Evolutionary conservation across 2,797 vertebrate species (phyloP), one percentile per base, ranked within the genome.

Genomic region (Oreonectes daqikongensis): DNA sequence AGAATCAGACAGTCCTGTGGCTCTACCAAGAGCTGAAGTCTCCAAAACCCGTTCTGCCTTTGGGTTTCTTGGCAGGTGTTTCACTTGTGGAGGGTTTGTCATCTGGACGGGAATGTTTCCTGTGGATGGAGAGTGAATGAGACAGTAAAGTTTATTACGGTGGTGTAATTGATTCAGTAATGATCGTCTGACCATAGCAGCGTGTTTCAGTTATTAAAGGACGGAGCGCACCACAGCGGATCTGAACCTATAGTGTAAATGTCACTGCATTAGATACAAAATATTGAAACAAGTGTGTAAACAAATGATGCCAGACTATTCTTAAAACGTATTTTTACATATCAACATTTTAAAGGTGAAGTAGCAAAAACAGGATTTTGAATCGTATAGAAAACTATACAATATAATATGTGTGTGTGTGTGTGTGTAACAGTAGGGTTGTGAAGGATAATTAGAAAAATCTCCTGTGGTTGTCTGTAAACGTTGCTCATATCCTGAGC

Each of bases 1-100:
- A 40, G 59, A 35, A 38, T 35, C 26, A 0, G 61, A 42, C 2
- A 20, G 22, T 28, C 2, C 14, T 8, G n/a, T 9, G 10, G 35
- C 8, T 35, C 94, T 96, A 99, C 97, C 97, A 99, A 65, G 96
- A 96, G 88, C 97, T 99, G 89, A 99, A 99, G 88, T 99, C 95
- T 75, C 94, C 94, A 0, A 98, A 96, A 69, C 91, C 89, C 0
- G 84, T 82, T 78, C 90, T 94, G 57, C 92, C 93, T 85, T 94
- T 96, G 81, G 87, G 77, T 87, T 95, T 95, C 7, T 81, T 91
- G 38, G 84, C 70, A 1, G 69, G 57, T 0, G 71, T 71, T 22
- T 89, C 85, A 22, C 95, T 97, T 85, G 94, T 96, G 18, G 96
- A 97, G 0, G 95, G 94, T 2, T 90, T 93, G 1, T 95, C 93